Conservation (phyloP, 2,113 vertebrate genomes). For the Phodopus roborovskii region DNA sequence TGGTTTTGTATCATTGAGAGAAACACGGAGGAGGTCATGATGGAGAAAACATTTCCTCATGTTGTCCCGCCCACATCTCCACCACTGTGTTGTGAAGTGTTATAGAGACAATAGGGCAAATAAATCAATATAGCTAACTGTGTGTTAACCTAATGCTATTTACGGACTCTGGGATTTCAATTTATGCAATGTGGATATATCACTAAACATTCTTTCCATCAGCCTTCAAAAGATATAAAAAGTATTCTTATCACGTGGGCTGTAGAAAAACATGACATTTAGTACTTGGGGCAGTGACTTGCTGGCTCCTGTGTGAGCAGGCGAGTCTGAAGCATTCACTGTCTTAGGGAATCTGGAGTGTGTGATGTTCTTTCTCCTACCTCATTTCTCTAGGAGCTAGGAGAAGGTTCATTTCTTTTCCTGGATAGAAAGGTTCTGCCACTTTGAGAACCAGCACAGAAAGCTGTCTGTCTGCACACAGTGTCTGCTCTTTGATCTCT, state of each 20-base stretch:
- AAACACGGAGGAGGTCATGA: background rate
- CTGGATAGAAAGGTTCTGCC: background rate
- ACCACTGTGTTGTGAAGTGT: background rate
- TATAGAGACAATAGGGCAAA: background rate
- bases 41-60: background rate
- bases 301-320: background rate
- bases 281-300: background rate
- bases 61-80: too few relatives aligned
- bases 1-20: background rate
- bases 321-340: background rate
- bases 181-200: slow-evolving; percentile 4
- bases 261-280: background rate
- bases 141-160: slow-evolving; percentile 1
- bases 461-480: background rate
- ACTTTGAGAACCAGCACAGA: background rate
- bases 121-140: accelerated
- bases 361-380: background rate
- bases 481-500: background rate
- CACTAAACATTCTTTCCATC: background rate
- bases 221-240: background rate
- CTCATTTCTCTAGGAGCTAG: background rate
- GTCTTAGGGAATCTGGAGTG: background rate
- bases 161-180: background rate
- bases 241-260: background rate
- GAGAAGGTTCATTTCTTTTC: background rate